Evolutionary conservation across 2,113 vertebrate species (phyloP).

Genomic region (Lipophrys pholis): DNA sequence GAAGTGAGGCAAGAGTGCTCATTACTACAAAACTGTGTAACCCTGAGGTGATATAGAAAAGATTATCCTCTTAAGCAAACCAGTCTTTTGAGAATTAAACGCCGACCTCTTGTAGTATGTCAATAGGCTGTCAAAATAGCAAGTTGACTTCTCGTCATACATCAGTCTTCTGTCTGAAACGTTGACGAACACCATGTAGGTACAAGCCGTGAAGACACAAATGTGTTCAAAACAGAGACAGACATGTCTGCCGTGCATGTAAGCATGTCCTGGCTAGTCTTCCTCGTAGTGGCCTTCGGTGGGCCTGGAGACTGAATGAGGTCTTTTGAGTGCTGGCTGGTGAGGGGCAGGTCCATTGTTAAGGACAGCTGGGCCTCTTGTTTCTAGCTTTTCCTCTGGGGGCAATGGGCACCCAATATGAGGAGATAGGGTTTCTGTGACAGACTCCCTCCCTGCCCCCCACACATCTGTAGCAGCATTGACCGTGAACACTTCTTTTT

Average conservation of each 20-base stretch:
- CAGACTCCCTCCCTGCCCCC: constrained; percentile 57
- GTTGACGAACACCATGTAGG: background rate
- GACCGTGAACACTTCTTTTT: constrained; percentile 40
- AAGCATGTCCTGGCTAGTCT: constrained; percentile 69
- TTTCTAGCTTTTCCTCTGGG: constrained; percentile 78
- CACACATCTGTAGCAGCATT: constrained; percentile 63
- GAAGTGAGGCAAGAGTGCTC: no score
- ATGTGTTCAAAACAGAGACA: constrained; percentile 35
- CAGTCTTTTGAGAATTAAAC: background rate
- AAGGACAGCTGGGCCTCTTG: constrained; percentile 84
- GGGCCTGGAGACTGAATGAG: constrained; percentile 77
- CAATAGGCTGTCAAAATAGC: background rate
- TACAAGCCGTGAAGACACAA: constrained; percentile 22
- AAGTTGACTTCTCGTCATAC: background rate
- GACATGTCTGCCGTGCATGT: constrained; percentile 64
- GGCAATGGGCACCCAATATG: constrained; percentile 79
- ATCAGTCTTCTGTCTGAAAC: background rate
- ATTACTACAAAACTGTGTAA: no score
- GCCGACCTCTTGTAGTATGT: background rate
- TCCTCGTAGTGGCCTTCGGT: constrained; percentile 62
- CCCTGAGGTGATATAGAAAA: background rate
- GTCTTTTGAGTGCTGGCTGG: constrained; percentile 75
- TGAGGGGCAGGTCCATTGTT: constrained; percentile 81
- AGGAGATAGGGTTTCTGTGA: constrained; percentile 81
- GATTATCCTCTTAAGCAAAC: background rate